phyloP scores from a whole-genome alignment of 2,113 vertebrate genomes.

The Corydoras sp. region DNA sequence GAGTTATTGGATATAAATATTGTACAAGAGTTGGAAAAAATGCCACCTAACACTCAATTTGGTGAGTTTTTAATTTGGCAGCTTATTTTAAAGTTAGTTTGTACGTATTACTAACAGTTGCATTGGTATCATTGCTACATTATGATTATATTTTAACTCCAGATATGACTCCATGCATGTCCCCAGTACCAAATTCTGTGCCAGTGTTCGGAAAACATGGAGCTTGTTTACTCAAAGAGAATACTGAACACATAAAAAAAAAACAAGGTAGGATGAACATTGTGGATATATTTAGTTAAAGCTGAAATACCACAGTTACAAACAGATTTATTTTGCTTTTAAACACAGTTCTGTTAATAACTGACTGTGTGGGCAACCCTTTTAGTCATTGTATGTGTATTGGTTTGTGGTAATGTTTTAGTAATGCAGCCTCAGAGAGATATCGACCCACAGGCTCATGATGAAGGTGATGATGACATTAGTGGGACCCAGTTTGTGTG shows the following conservation, averaged over 20 bases:
- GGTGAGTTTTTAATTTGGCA: constrained; percentile 65
- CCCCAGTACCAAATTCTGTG: constrained; percentile 78
- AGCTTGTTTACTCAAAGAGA: constrained; percentile 70
- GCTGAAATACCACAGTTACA: no score
- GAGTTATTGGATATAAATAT: constrained; percentile 96
- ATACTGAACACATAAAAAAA: constrained; percentile 67
- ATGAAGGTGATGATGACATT: constrained; percentile 89
- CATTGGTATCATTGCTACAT: not conserved
- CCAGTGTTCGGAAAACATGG: constrained; percentile 72
- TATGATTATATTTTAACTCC: constrained; percentile 39
- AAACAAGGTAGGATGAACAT: constrained; percentile 69
- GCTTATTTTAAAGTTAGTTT: not conserved
- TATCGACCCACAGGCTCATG: constrained; percentile 56
- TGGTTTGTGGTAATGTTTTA: constrained; percentile 29
- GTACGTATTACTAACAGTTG: not conserved
- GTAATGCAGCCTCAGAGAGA: constrained; percentile 47
- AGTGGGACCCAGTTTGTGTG: constrained; percentile 97
- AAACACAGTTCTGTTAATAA: no score
- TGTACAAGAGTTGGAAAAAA: constrained; percentile 90
- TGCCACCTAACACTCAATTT: constrained; percentile 88
- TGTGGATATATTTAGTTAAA: no score
- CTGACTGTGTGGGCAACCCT: no score
- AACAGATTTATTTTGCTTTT: no score
- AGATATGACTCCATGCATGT: constrained; percentile 93
- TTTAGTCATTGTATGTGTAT: no score